Conservation (phyloP, 2,113 vertebrate genomes). For the Lasiurus cinereus region DNA sequence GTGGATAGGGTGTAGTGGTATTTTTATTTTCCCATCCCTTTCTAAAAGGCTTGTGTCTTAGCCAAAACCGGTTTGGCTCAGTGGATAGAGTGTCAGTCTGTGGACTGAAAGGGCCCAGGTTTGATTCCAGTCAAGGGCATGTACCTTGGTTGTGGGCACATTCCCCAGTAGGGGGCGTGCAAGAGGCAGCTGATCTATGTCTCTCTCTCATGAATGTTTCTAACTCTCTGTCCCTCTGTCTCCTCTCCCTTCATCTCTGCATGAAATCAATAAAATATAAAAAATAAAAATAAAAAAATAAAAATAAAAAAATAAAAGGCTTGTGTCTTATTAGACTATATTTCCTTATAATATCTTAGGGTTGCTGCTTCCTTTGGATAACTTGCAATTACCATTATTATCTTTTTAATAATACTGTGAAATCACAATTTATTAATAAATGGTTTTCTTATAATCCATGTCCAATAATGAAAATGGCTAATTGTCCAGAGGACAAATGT, state of each 20-base stretch:
- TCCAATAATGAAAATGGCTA: background rate
- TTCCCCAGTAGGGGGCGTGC: too few relatives aligned
- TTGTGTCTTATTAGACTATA: background rate
- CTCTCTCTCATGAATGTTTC: too few relatives aligned
- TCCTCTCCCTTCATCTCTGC: too few relatives aligned
- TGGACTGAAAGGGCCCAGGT: too few relatives aligned
- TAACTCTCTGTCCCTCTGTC: too few relatives aligned
- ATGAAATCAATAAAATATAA: too few relatives aligned
- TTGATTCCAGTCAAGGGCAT: too few relatives aligned
- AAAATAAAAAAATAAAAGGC: background rate
- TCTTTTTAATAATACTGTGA: background rate
- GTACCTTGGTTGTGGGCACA: too few relatives aligned
- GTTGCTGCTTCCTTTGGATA: background rate
- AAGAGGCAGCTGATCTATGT: too few relatives aligned
- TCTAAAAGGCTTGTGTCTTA: background rate
- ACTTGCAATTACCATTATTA: background rate
- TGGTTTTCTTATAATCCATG: background rate
- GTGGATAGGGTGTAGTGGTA: background rate
- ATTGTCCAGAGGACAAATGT: background rate
- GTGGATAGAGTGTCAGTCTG: too few relatives aligned
- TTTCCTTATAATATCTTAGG: background rate
- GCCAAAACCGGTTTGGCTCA: too few relatives aligned
- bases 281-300: background rate
- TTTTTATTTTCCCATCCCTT: background rate
- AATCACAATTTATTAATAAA: background rate